Conservation (phyloP, 2,888 invertebrate species). For the Buathra laborator region DNA sequence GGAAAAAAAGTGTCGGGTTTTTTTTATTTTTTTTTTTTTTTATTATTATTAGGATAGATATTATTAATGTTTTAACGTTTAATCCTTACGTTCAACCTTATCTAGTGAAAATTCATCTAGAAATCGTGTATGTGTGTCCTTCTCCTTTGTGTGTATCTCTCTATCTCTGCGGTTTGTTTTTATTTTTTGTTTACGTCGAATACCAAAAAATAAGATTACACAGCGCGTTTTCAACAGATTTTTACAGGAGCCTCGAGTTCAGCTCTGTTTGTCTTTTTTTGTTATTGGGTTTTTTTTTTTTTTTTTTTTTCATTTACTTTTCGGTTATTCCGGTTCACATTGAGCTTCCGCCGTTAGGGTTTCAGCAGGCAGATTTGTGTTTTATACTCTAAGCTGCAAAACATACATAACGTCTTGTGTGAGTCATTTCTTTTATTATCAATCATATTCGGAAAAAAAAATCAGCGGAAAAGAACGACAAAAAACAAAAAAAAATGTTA, state of each 20-base stretch:
- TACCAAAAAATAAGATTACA: slow-evolving; percentile 82
- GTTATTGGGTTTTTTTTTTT: slow-evolving; percentile 43
- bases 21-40: slow-evolving; percentile 43
- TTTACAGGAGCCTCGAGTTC: slow-evolving; percentile 62
- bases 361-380: slow-evolving; percentile 36
- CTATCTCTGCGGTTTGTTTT: not conserved
- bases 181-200: slow-evolving; percentile 28
- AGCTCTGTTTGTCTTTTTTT: slow-evolving; percentile 61
- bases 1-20: slow-evolving; percentile 74
- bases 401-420: slow-evolving; percentile 27
- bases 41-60: slow-evolving; percentile 63
- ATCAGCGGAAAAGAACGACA: slow-evolving; percentile 13
- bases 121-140: slow-evolving; percentile 74
- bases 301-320: not conserved
- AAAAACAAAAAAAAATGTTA: not conserved
- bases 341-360: slow-evolving; percentile 60
- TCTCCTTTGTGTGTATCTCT: slow-evolving; percentile 35
- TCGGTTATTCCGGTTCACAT: slow-evolving; percentile 40
- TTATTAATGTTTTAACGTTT: slow-evolving; percentile 65
- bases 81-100: slow-evolving; percentile 76
- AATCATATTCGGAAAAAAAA: slow-evolving; percentile 19
- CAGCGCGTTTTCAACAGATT: slow-evolving; percentile 72
- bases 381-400: slow-evolving; percentile 67
- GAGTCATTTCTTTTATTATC: slow-evolving; percentile 1
- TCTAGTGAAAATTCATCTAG: slow-evolving; percentile 84